Evolutionary conservation across 2,113 vertebrate genomes (phyloP).

Genomic region (Dromaius novaehollandiae): DNA sequence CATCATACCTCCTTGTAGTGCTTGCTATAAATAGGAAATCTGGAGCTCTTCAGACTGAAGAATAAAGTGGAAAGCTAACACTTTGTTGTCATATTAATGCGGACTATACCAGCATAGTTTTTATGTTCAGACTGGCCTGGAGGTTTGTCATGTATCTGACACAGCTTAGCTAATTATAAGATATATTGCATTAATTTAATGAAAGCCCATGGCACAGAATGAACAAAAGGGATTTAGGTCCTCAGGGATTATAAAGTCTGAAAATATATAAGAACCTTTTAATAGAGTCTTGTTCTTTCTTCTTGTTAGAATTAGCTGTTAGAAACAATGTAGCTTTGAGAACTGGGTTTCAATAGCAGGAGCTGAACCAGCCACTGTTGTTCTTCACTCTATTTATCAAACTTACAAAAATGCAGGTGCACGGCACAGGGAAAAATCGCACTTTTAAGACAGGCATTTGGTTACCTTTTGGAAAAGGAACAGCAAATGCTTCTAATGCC

Average conservation of each 20-base stretch:
- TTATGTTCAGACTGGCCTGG: not conserved
- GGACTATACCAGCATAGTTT: not conserved
- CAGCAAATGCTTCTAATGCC: accelerated
- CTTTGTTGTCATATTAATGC: constrained; percentile 21
- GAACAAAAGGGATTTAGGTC: constrained; percentile 18
- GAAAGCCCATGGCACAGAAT: not conserved
- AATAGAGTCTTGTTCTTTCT: not conserved
- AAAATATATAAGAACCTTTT: constrained; percentile 25
- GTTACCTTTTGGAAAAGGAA: not conserved
- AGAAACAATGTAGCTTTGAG: not conserved
- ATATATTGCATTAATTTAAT: not conserved
- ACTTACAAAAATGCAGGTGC: not conserved
- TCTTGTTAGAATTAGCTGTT: not conserved
- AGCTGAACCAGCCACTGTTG: not conserved
- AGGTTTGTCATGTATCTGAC: not conserved
- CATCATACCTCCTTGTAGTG: not conserved
- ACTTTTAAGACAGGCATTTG: not conserved
- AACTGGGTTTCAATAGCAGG: not conserved
- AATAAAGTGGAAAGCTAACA: not conserved
- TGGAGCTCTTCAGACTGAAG: not conserved
- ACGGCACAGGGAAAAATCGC: not conserved
- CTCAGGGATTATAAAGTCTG: not conserved
- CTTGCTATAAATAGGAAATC: not conserved
- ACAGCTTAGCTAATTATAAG: constrained; percentile 35
- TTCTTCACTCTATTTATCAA: not conserved